A percentile compares a stretch with the other conserved stretches of the same genome.
phyloP scores from a whole-genome alignment of 2,113 vertebrate species.

The Cyphomyrus plagiostoma region DNA sequence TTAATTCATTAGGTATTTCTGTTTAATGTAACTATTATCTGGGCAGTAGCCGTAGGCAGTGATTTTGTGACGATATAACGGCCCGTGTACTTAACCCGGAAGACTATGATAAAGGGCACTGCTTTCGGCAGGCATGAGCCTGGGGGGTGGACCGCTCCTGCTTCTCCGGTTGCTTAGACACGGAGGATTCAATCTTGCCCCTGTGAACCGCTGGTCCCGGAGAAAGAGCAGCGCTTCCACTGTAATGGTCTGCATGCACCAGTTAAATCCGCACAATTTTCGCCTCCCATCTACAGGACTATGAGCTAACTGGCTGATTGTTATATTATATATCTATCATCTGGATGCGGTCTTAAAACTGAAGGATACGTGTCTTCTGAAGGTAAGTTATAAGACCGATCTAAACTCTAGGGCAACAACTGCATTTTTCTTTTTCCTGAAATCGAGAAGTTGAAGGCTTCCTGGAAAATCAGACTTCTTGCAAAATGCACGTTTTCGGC shows the following conservation, averaged over 20 bases:
- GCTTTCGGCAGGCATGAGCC: neutral
- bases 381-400: neutral
- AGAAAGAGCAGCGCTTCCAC: neutral
- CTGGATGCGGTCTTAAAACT: neutral
- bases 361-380: neutral
- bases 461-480: neutral
- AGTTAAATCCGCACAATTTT: neutral
- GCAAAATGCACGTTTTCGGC: neutral
- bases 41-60: neutral
- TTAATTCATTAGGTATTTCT: neutral
- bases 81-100: neutral
- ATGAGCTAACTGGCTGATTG: neutral
- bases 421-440: neutral
- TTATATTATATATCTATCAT: neutral
- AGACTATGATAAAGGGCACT: neutral
- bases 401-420: neutral
- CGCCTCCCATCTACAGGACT: neutral
- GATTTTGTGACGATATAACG: neutral
- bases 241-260: neutral
- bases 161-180: conserved; percentile 37
- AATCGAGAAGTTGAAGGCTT: neutral
- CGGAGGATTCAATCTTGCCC: neutral
- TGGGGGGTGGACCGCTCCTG: neutral
- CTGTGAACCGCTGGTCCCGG: neutral
- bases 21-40: neutral